Conservation (phyloP, 1,140 invertebrate genomes). For the Neotoxoptera formosana region DNA sequence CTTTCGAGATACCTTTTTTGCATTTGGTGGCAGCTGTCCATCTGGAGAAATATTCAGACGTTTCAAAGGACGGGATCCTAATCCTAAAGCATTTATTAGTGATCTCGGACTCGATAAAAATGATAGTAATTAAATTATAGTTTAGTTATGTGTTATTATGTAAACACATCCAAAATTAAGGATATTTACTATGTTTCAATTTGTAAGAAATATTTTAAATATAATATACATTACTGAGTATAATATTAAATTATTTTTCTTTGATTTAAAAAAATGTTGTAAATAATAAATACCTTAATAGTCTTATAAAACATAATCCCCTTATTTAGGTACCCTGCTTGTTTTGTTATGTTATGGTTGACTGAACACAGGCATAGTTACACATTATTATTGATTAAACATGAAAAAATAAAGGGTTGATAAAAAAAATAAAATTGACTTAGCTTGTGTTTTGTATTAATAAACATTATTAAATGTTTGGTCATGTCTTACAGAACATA, state of each 20-base stretch:
- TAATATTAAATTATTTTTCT: background rate
- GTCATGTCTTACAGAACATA: slow-evolving; percentile 78
- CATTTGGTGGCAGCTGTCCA: slow-evolving; percentile 79
- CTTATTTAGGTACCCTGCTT: background rate
- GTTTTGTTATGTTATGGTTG: slow-evolving; percentile 16
- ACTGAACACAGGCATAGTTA: slow-evolving; percentile 34
- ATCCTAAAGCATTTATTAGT: slow-evolving; percentile 79
- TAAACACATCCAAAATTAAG: slow-evolving; percentile 1
- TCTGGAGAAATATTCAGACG: slow-evolving; percentile 85
- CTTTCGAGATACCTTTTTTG: slow-evolving; percentile 87
- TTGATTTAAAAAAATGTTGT: background rate
- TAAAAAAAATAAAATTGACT: background rate
- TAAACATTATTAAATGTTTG: background rate
- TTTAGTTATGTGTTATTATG: slow-evolving; percentile 30
- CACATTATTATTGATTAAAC: slow-evolving; percentile 49
- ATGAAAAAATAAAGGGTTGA: background rate
- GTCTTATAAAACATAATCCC: background rate
- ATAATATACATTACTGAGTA: slow-evolving; percentile 28
- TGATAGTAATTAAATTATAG: slow-evolving; percentile 45
- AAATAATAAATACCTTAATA: background rate
- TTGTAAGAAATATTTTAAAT: slow-evolving; percentile 20
- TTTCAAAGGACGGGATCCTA: slow-evolving; percentile 91
- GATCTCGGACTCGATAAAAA: slow-evolving; percentile 65
- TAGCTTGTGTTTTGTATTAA: background rate
- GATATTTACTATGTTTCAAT: background rate